A percentile compares a stretch with the other conserved stretches of the same genome.
Evolutionary conservation across 2,797 vertebrate genomes (phyloP).

Genomic region (Buceros bicornis): DNA sequence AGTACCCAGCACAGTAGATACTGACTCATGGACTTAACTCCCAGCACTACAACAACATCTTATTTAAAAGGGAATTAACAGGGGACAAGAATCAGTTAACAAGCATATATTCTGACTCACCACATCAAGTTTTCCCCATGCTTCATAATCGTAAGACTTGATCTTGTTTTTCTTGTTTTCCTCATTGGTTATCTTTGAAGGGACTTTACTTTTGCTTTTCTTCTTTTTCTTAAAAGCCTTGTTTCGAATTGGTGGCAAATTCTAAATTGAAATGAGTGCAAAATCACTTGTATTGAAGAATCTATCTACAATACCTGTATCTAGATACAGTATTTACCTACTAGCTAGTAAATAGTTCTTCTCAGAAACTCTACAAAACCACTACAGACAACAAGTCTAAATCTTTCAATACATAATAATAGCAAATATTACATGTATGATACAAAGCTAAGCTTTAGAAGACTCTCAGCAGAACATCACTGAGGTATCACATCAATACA

Average conservation of each 20-base stretch:
- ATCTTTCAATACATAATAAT: background rate
- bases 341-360: background rate
- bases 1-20: background rate
- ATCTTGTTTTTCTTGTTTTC: conserved; percentile 85
- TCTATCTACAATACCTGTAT: background rate
- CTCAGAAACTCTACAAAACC: background rate
- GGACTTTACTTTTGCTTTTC: conserved; percentile 77
- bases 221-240: conserved; percentile 90
- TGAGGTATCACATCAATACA: background rate
- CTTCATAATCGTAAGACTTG: conserved; percentile 90
- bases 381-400: background rate
- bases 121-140: conserved; percentile 97
- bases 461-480: background rate
- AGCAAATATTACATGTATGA: background rate
- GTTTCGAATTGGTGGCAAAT: conserved; percentile 93
- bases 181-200: conserved; percentile 76
- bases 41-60: background rate
- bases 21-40: background rate
- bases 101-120: conserved; percentile 77
- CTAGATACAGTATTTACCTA: background rate
- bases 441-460: background rate
- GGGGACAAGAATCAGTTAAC: background rate
- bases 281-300: background rate
- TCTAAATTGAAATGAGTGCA: conserved; percentile 64
- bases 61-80: background rate